A percentile compares a stretch with the other conserved stretches of the same genome.
Evolutionary conservation across 2,113 vertebrate genomes (phyloP).

Genomic region (Meles meles): DNA sequence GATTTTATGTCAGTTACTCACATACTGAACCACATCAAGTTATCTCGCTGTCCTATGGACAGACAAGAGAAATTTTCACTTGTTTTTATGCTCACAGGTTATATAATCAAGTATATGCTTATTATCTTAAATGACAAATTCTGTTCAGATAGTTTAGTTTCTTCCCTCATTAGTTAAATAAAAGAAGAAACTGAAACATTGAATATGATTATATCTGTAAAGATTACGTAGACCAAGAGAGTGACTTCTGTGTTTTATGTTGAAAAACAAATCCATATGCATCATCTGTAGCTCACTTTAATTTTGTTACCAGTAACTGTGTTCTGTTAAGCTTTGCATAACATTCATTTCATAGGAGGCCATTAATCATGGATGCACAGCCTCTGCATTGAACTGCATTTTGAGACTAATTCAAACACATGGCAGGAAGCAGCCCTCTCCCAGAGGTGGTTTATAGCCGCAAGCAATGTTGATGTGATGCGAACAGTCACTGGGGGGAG

Average conservation of each 20-base stretch:
- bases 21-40: neutral
- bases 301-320: neutral
- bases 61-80: neutral
- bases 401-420: neutral
- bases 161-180: neutral
- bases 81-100: neutral
- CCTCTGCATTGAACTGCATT: neutral
- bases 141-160: neutral
- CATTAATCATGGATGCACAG: neutral
- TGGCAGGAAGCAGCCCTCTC: neutral
- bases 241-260: neutral
- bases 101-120: neutral
- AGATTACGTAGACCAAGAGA: neutral
- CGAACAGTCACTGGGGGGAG: neutral
- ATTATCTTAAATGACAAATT: neutral
- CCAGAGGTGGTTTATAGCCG: rapidly evolving
- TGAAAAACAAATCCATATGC: neutral
- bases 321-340: neutral
- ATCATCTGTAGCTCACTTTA: neutral
- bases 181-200: neutral
- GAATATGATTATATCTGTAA: neutral
- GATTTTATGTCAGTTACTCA: neutral
- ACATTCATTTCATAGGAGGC: neutral
- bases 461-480: neutral
- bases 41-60: neutral